Evolutionary conservation across 1,140 invertebrate species (phyloP).

Genomic region (Monochamus saltuarius): DNA sequence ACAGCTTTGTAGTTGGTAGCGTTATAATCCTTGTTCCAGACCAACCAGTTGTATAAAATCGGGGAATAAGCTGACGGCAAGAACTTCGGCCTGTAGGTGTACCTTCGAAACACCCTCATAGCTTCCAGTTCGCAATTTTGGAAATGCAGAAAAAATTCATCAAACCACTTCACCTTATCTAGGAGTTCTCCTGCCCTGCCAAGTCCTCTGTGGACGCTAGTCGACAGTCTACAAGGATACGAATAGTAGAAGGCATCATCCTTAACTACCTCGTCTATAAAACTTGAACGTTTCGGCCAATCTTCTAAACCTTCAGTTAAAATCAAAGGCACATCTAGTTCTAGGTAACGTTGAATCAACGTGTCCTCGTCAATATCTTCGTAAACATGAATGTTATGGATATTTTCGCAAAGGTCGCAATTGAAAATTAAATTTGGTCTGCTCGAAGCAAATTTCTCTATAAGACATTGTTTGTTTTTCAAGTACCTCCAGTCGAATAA

Average conservation of each 20-base stretch:
- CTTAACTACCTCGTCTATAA: slow-evolving; percentile 20
- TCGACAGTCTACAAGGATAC: slow-evolving; percentile 40
- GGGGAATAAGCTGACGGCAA: slow-evolving; percentile 73
- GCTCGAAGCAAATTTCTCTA: slow-evolving; percentile 42
- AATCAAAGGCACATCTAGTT: slow-evolving; percentile 38
- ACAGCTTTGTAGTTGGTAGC: slow-evolving; percentile 71
- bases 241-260: slow-evolving; percentile 28
- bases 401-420: slow-evolving; percentile 42
- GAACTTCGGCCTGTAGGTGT: slow-evolving; percentile 74
- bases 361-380: slow-evolving; percentile 20
- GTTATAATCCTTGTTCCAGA: slow-evolving; percentile 76
- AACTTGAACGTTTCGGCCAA: slow-evolving; percentile 27
- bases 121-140: slow-evolving; percentile 80
- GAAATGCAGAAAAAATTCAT: slow-evolving; percentile 81
- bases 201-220: slow-evolving; percentile 29
- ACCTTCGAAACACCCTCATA: slow-evolving; percentile 56
- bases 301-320: slow-evolving; percentile 27
- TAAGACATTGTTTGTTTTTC: slow-evolving; percentile 72
- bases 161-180: slow-evolving; percentile 36
- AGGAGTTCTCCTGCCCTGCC: slow-evolving; percentile 24
- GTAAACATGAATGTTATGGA: slow-evolving; percentile 31
- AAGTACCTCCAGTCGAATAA: slow-evolving; percentile 80
- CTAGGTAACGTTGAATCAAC: slow-evolving; percentile 32
- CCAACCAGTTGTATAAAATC: slow-evolving; percentile 77
- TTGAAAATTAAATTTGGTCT: slow-evolving; percentile 48